phyloP scores from a whole-genome alignment of 2,797 vertebrate species.

The Meriones psammophilus region DNA sequence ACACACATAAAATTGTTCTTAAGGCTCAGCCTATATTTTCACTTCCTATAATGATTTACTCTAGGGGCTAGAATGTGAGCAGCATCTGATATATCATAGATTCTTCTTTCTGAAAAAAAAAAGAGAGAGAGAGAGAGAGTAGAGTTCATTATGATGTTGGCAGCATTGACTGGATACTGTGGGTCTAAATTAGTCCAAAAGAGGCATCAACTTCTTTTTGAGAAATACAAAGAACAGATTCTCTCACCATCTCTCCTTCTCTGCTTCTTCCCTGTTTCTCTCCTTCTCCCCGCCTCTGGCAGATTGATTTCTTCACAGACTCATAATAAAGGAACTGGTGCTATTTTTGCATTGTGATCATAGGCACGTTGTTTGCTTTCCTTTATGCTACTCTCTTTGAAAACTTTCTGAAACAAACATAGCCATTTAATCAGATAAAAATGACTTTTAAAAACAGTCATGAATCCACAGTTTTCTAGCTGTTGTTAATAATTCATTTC shows the following conservation, averaged over 20 bases:
- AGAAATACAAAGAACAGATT: slow-evolving; percentile 30
- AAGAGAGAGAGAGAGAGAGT: too few species aligned
- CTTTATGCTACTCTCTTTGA: slow-evolving; percentile 37
- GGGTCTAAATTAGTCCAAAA: slow-evolving; percentile 22
- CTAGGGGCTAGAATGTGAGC: slow-evolving; percentile 4
- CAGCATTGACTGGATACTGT: slow-evolving; percentile 36
- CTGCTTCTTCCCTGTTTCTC: not conserved
- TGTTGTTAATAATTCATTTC: not conserved
- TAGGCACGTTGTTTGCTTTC: not conserved
- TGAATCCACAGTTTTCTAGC: slow-evolving; percentile 5
- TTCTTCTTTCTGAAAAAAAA: slow-evolving; percentile 46
- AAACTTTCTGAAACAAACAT: slow-evolving; percentile 24
- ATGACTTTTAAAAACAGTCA: not conserved
- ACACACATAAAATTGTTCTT: slow-evolving; percentile 8
- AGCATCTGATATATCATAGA: slow-evolving; percentile 40
- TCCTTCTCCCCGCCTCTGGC: not conserved
- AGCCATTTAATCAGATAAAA: not conserved
- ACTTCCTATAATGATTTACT: slow-evolving; percentile 40
- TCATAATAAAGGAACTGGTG: slow-evolving; percentile 4
- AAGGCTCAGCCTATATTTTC: not conserved
- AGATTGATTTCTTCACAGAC: not conserved
- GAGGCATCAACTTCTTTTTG: not conserved
- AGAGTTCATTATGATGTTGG: slow-evolving; percentile 44
- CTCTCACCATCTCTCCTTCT: not conserved
- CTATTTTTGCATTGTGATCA: slow-evolving; percentile 13